Evolutionary conservation across 2,113 vertebrate species (phyloP), one percentile per base, ranked within the genome.

Genomic region (Hydrochoerus hydrochaeris): DNA sequence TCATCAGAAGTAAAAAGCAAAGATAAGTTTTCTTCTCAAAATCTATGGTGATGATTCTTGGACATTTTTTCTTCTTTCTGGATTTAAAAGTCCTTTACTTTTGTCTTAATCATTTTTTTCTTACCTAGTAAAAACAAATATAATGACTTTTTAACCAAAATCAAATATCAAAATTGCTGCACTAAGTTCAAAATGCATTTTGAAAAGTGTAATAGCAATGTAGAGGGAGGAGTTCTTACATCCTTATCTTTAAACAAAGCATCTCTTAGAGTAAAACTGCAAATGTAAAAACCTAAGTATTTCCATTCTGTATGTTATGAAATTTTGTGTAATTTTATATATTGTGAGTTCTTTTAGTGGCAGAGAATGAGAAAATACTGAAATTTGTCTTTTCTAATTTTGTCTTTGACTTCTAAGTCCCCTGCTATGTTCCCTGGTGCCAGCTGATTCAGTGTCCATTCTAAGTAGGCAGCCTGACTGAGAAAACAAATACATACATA

Each of bases 341-440:
- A 9, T 75, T 90, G 11, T 3, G 14, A 8, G 24, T 67, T 92
- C 20, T 94, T 87, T 90, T 6, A 75, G 14, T 94, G 41, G n/a
- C 28, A 83, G 54, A 89, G 41, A 86, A 71, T 80, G 65, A 90
- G 67, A 69, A 75, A 87, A 5, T 38, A 3, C 54, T 93, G 52
- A 44, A 88, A 80, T 75, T 65, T 85, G 54, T 2, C 62, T 94
- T 88, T 69, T 32, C 35, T 92, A 12, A 38, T 87, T 91, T 81
- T 67, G 26, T 49, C 69, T 95, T 87, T 95, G 38, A 75, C 77
- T 77, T 95, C 63, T 87, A 49, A 73, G 17, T 84, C 7, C 26
- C 35, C 52, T 16, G 2, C n/a, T 60, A 0, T 84, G 19, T 41
- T 82, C 60, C 30, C 26, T 20, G 3, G 32, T 78, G 19, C 65